Evolutionary conservation across 1,140 invertebrate species (phyloP).

Genomic region (Apis dorsata): DNA sequence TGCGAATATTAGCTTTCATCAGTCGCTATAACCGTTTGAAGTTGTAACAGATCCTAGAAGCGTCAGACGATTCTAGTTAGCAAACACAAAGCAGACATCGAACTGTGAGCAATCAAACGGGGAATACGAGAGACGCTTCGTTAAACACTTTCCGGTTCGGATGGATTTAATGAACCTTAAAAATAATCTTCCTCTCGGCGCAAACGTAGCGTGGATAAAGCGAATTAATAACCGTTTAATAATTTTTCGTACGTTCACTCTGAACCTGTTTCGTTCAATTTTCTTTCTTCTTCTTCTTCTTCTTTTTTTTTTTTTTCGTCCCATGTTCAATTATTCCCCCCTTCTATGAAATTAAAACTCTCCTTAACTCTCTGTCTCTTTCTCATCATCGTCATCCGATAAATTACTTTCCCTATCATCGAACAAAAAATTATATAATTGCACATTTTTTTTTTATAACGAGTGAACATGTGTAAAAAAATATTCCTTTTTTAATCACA

Average conservation of each 20-base stretch:
- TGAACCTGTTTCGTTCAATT: not conserved
- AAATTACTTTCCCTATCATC: no score
- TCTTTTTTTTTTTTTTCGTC: no score
- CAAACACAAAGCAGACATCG: constrained; percentile 61
- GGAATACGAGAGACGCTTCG: constrained; percentile 58
- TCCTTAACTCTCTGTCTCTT: no score
- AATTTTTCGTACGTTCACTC: not conserved
- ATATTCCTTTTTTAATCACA: no score
- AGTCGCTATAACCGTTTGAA: not conserved
- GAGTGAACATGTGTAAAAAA: no score
- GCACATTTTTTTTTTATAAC: no score
- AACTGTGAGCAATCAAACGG: constrained; percentile 57
- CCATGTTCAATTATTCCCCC: no score
- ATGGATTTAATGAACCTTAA: constrained; percentile 63
- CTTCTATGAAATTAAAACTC: no score
- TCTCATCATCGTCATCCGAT: no score
- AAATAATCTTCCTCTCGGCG: constrained; percentile 62
- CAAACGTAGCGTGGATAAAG: constrained; percentile 43
- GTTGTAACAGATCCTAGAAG: constrained; percentile 19
- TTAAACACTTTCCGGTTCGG: constrained; percentile 63
- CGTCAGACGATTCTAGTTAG: constrained; percentile 57
- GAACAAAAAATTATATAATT: no score
- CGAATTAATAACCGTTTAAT: constrained; percentile 47
- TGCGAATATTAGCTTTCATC: not conserved
- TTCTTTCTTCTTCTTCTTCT: no score